A percentile compares a stretch with the other conserved stretches of the same genome.
Evolutionary conservation across 2,888 invertebrate species (phyloP).

Genomic region (Thysanoteuthis rhombus): DNA sequence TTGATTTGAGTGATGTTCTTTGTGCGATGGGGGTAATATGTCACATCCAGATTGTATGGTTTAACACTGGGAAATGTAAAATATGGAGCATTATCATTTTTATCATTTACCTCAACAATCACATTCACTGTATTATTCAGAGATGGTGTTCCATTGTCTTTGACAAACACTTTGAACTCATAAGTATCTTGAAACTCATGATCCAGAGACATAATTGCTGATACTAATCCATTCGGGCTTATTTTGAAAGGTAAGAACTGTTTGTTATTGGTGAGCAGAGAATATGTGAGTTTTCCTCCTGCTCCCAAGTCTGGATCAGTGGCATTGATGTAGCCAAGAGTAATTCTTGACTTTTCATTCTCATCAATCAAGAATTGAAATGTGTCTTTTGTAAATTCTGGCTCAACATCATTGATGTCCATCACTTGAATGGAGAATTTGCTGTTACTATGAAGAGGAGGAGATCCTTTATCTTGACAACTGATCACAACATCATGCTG

Average conservation of each 20-base stretch:
- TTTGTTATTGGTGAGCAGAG: neutral
- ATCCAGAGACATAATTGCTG: neutral
- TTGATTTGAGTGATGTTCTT: neutral
- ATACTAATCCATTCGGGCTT: neutral
- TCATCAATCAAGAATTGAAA: slow-evolving; percentile 12
- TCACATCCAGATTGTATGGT: neutral
- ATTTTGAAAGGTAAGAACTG: slow-evolving; percentile 12
- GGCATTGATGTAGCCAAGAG: neutral
- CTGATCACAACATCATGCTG: neutral
- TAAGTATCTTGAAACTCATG: slow-evolving; percentile 12
- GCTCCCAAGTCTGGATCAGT: neutral
- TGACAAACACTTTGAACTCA: neutral
- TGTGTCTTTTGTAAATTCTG: neutral
- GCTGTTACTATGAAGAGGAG: neutral
- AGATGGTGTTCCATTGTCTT: slow-evolving; percentile 12
- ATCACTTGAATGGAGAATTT: neutral
- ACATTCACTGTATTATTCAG: neutral
- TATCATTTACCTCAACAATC: slow-evolving; percentile 12
- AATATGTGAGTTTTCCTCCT: neutral
- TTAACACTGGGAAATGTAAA: neutral
- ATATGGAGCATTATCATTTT: slow-evolving; percentile 1
- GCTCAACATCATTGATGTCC: neutral
- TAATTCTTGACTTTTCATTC: neutral
- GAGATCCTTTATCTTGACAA: neutral
- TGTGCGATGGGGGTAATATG: neutral